Percentiles rank a stretch among this genome's conserved stretches.
Conservation (phyloP, 2,113 vertebrate species). For the Lepus americanus region DNA sequence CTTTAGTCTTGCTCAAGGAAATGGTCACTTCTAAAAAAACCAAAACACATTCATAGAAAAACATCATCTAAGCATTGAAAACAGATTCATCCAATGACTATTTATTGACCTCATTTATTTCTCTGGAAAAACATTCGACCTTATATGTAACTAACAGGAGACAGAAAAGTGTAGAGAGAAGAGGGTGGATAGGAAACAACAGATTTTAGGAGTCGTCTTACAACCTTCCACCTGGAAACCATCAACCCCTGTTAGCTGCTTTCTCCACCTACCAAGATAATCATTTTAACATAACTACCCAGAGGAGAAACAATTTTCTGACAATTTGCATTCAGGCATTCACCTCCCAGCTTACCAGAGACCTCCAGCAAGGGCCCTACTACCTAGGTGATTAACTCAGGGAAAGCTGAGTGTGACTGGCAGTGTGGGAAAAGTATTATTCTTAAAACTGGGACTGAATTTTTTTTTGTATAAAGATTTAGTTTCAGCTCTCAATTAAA, state of each 20-base stretch:
- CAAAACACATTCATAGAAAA: background rate
- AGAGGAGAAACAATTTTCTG: background rate
- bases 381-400: background rate
- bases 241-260: background rate
- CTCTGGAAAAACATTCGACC: background rate
- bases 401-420: background rate
- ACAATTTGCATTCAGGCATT: background rate
- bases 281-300: background rate
- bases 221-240: background rate
- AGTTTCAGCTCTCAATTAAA: conserved; percentile 24
- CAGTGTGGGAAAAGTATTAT: background rate
- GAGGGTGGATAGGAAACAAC: background rate
- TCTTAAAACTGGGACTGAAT: background rate
- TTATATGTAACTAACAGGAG: background rate
- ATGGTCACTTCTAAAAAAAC: background rate
- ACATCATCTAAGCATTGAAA: background rate
- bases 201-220: background rate
- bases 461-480: conserved; percentile 14
- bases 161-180: background rate
- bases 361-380: background rate
- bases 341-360: background rate
- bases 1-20: background rate
- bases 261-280: background rate
- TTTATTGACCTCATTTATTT: background rate
- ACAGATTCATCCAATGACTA: background rate